Base-by-base conservation (phyloP, 2,113 vertebrate species). In the Oreochromis spilurus region DNA sequence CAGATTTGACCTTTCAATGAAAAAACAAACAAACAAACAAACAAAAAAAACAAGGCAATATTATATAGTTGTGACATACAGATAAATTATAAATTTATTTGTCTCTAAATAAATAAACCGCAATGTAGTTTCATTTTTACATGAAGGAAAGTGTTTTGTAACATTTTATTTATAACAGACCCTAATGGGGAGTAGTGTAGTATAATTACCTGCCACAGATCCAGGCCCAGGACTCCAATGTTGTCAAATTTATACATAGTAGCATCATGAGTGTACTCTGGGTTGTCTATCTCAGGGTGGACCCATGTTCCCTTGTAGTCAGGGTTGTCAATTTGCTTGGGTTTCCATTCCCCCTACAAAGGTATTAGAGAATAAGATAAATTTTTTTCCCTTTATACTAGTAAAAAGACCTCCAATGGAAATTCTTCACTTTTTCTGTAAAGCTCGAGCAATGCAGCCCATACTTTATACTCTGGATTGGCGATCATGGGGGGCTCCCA, bases 161-260 rank as follows among this genome's bases (percentile, higher is more conserved):
- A 26, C 67, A 26, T 45, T 72, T 72, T 45, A 48, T 48, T 48
- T 48, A 48, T 48, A 29, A 48, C 24, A 50, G 7, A 34, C 43
- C 7, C 65, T 5, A 36, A 13, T 12, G 9, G 12, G 12, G 24
- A 79, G 43, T 7, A n/a, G 9, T 38, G 40, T 72, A 45, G 5
- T 2, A 38, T 48, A 3, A 1, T 84, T 83, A 93, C 97, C 97
- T 98, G 97, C 97, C 97, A 98, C 48, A 97, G 94, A 52, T 97
- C 97, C 79, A 98, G 91, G 17, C 97, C 97, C 4, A 97, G 82
- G 4, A 96, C 90, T 0, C 97, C 96, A 1, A 97, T 95, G 34
- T 94, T 96, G 80, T 96, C 95, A 75, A 96, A 98, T 87, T 96
- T 96, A 7, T 96, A 96, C 83, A 98, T 95, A 4, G 86, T 84